These are phyloP conservation scores for Sinocyclocheilus maitianheensis DNA, from an alignment of 2,113 vertebrate species.

Conservation along the genomic window DNA sequence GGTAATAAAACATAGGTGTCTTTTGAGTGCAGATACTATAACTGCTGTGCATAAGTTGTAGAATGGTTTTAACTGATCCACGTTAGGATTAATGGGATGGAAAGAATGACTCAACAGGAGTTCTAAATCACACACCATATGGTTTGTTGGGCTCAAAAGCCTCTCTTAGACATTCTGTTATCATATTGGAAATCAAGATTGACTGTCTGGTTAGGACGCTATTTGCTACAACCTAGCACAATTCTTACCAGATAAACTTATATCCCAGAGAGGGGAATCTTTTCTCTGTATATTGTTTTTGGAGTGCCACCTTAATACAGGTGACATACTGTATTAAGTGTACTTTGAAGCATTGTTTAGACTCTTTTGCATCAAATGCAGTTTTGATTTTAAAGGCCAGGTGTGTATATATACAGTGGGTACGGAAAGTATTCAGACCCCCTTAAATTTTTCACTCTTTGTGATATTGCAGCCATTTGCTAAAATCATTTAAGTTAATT, in stretches of 20 bases:
- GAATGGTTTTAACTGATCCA: constrained; percentile 15
- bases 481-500: too few species aligned
- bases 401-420: too few species aligned
- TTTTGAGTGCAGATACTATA: background rate
- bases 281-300: background rate
- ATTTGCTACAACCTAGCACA: background rate
- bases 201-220: background rate
- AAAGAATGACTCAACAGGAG: constrained; percentile 4
- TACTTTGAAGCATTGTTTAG: background rate
- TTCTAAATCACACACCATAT: constrained; percentile 17
- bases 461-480: too few species aligned
- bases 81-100: constrained; percentile 9
- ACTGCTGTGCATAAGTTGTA: background rate
- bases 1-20: background rate
- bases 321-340: background rate
- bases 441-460: too few species aligned
- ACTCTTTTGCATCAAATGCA: background rate
- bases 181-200: constrained; percentile 8
- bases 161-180: background rate
- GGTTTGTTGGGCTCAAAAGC: constrained; percentile 18
- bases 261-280: background rate
- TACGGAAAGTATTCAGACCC: too few species aligned
- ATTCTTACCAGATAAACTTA: background rate
- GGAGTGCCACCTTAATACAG: too few species aligned
- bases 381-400: background rate